A percentile compares a stretch with the other conserved stretches of the same genome.
Evolutionary conservation across 2,888 invertebrate species (phyloP).

Genomic region (Eupithecia centaureata): DNA sequence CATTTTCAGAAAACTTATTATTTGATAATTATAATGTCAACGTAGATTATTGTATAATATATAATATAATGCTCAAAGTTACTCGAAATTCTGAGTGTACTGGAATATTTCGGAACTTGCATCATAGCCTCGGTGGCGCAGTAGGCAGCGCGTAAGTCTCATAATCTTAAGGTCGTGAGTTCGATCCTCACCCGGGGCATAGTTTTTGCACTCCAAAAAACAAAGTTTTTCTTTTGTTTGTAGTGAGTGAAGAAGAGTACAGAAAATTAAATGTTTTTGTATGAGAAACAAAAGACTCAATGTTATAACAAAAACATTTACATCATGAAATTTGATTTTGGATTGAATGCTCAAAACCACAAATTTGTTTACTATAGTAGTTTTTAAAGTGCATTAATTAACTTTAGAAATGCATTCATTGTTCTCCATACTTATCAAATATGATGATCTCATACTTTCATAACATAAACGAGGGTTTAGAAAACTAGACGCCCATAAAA

Average conservation of each 20-base stretch:
- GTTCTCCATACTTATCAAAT: not conserved
- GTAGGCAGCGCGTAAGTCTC: slow-evolving; percentile 92
- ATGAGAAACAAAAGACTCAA: not conserved
- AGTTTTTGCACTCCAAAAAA: slow-evolving; percentile 85
- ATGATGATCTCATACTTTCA: slow-evolving; percentile 10
- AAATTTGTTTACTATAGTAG: not conserved
- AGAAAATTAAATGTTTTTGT: not conserved
- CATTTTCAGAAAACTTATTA: no score
- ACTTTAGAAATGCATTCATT: not conserved
- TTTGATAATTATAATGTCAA: no score
- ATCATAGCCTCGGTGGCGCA: slow-evolving; percentile 54
- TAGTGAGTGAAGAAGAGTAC: not conserved
- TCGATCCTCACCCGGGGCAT: slow-evolving; percentile 96
- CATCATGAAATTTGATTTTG: not conserved
- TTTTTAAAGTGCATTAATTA: no score
- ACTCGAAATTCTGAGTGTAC: not conserved
- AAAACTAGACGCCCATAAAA: slow-evolving; percentile 41
- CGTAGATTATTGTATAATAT: no score
- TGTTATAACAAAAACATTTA: not conserved
- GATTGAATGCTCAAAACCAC: not conserved
- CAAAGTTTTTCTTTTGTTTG: not conserved
- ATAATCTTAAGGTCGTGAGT: slow-evolving; percentile 98
- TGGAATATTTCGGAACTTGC: not conserved
- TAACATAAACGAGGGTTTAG: slow-evolving; percentile 20
- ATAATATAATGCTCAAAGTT: not conserved